Conservation (phyloP, 2,888 invertebrate species). For the Meteorus colon region DNA sequence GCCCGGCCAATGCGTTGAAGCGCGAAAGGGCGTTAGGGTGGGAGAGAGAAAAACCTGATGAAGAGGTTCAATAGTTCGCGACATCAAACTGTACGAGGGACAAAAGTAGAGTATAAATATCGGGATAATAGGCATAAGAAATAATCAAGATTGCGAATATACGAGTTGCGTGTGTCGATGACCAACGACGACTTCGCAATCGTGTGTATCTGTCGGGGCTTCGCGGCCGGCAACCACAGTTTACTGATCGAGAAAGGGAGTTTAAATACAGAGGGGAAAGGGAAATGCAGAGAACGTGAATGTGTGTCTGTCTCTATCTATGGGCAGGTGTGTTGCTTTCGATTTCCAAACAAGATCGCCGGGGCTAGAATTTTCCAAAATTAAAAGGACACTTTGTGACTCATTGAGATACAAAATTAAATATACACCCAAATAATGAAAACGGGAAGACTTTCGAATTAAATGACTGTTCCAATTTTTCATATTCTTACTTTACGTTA, state of each 20-base stretch:
- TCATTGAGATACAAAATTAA: neutral
- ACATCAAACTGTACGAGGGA: too few relatives aligned
- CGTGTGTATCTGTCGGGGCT: neutral
- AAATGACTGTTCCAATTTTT: neutral
- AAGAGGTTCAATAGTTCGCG: too few relatives aligned
- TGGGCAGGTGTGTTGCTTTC: slow-evolving; percentile 3
- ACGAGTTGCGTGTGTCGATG: neutral
- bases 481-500: neutral
- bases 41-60: too few relatives aligned
- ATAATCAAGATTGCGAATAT: too few relatives aligned
- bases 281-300: neutral
- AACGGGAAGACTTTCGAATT: neutral
- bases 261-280: neutral
- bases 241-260: neutral
- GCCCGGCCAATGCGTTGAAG: too few relatives aligned
- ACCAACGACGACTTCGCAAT: neutral
- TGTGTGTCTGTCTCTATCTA: neutral
- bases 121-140: too few relatives aligned
- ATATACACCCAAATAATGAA: neutral
- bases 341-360: slow-evolving; percentile 7
- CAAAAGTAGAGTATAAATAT: too few relatives aligned
- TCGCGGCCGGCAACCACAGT: neutral
- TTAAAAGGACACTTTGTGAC: neutral
- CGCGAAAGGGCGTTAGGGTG: too few relatives aligned
- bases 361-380: neutral